Percentiles rank a stretch among this genome's conserved stretches.
phyloP scores from a whole-genome alignment of 2,113 vertebrate genomes.

The Corynorhinus townsendii region DNA sequence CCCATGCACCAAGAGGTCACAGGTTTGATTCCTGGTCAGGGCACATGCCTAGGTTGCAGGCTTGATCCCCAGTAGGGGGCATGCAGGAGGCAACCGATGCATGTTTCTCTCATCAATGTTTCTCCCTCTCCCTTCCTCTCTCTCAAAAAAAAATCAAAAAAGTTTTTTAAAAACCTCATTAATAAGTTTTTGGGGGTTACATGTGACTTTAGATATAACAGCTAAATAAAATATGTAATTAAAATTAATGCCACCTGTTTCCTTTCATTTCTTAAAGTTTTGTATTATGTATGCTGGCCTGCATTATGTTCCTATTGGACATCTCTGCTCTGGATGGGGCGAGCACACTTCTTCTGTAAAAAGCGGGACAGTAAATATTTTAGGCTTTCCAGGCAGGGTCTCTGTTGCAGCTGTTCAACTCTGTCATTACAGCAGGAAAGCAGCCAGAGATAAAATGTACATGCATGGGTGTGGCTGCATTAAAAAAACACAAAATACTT shows the following conservation, averaged over 20 bases:
- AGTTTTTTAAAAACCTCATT: neutral
- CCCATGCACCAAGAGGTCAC: no score
- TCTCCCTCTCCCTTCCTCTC: no score
- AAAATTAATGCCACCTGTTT: neutral
- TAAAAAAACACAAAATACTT: neutral
- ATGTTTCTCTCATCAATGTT: no score
- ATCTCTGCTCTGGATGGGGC: neutral
- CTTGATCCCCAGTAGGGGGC: no score
- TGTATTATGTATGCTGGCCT: rapidly evolving
- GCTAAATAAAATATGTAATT: neutral
- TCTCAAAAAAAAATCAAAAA: no score
- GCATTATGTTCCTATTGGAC: rapidly evolving
- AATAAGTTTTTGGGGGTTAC: neutral
- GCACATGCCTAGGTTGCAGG: no score
- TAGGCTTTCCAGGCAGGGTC: neutral
- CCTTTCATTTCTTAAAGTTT: neutral
- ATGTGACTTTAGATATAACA: neutral
- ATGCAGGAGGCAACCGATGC: no score
- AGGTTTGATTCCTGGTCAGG: no score
- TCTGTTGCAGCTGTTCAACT: rapidly evolving
- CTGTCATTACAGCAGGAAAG: neutral
- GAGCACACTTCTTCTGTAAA: neutral
- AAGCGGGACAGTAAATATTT: neutral
- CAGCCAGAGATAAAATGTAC: rapidly evolving
- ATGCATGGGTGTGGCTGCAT: rapidly evolving